Conservation (phyloP, 2,797 vertebrate species). For the Cossypha dichroa region DNA sequence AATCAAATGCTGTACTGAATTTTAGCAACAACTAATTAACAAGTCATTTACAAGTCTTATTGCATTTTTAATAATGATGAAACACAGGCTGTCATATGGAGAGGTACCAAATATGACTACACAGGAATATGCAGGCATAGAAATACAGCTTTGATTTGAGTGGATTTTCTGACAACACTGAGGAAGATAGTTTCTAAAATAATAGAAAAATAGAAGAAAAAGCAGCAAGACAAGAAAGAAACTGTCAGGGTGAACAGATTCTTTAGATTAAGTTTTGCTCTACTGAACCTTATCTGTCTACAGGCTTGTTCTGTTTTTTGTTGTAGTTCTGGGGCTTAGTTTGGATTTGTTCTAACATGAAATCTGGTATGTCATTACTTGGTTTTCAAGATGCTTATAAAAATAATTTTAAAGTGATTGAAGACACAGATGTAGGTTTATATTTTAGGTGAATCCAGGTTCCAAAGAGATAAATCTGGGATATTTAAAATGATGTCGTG, state of each 20-base stretch:
- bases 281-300: constrained; percentile 16
- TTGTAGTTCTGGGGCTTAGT: not conserved
- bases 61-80: not conserved
- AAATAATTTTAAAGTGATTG: not conserved
- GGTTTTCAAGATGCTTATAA: not conserved
- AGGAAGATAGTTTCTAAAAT: not conserved
- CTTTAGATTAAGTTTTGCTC: constrained; percentile 29
- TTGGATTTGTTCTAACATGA: not conserved
- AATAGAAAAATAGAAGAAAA: not conserved
- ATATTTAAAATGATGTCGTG: not conserved
- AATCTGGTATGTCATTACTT: not conserved
- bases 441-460: not conserved
- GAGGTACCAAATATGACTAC: not conserved
- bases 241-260: not conserved
- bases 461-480: not conserved
- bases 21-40: not conserved
- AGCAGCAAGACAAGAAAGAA: not conserved
- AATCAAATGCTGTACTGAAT: not conserved
- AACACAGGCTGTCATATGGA: not conserved
- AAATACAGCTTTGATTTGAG: not conserved
- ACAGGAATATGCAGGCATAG: not conserved
- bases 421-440: not conserved
- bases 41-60: not conserved
- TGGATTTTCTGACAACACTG: not conserved
- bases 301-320: not conserved